Conservation (phyloP, 2,797 vertebrate genomes). For the Gastrophryne carolinensis region DNA sequence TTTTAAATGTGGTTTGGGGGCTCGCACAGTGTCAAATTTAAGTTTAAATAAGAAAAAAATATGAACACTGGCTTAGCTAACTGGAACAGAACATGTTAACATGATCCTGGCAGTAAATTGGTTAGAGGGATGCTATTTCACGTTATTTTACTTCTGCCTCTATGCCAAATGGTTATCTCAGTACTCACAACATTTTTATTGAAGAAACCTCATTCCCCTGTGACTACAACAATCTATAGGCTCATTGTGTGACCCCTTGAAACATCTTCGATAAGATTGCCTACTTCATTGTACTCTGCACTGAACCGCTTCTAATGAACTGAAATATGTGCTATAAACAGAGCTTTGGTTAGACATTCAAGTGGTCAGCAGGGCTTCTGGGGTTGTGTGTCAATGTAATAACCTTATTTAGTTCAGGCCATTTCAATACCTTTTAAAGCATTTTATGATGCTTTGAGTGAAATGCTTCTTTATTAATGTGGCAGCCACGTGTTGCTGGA, state of each 20-base stretch:
- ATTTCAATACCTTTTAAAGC: too few species aligned
- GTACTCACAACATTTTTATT: constrained; percentile 9
- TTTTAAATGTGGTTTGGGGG: too few species aligned
- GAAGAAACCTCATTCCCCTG: constrained; percentile 1
- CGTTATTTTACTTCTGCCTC: not conserved
- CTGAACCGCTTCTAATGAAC: not conserved
- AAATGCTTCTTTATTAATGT: too few species aligned
- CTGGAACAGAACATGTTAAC: too few species aligned
- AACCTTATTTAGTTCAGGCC: too few species aligned
- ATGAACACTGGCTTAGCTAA: too few species aligned
- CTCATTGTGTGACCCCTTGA: constrained; percentile 13
- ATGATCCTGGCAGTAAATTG: too few species aligned
- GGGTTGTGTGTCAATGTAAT: not conserved
- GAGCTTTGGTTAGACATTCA: not conserved
- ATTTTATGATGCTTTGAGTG: too few species aligned
- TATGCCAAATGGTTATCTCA: constrained; percentile 9
- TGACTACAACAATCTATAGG: not conserved
- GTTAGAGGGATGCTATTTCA: not conserved
- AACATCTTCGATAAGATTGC: constrained; percentile 11
- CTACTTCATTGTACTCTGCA: not conserved
- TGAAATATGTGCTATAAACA: not conserved
- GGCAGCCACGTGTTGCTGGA: too few species aligned
- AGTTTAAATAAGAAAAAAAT: too few species aligned
- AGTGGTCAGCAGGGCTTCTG: not conserved
- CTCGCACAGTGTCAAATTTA: too few species aligned